Evolutionary conservation across 1,140 invertebrate genomes (phyloP).

Genomic region (Caenorhabditis tropicalis): DNA sequence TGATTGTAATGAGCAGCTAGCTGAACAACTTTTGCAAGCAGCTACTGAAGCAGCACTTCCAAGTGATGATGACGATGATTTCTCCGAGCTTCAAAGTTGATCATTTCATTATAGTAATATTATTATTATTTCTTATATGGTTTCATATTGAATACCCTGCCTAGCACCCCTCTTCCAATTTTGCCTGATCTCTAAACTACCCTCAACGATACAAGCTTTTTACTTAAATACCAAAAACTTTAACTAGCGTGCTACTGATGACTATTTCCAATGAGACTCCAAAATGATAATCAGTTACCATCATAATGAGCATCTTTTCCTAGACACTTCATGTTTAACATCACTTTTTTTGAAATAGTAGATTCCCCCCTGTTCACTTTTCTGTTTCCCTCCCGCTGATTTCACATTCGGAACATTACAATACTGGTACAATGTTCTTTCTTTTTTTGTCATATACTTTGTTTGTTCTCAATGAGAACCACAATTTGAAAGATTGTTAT

Average conservation of each 20-base stretch:
- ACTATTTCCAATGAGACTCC: not conserved
- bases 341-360: not conserved
- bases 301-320: not conserved
- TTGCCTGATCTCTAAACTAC: not conserved
- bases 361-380: not conserved
- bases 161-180: too few species aligned
- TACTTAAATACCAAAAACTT: too few species aligned
- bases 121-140: not conserved
- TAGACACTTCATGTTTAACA: not conserved
- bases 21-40: not conserved
- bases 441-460: not conserved
- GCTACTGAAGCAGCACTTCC: not conserved
- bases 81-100: not conserved
- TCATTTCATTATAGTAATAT: too few species aligned
- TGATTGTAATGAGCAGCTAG: not conserved
- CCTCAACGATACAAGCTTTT: too few species aligned
- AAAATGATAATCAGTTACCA: not conserved
- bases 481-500: too few species aligned
- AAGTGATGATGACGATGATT: constrained; percentile 4
- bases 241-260: too few species aligned
- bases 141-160: too few species aligned
- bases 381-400: too few species aligned
- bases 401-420: not conserved
- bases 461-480: not conserved
- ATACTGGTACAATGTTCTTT: not conserved